Evolutionary conservation across 2,113 vertebrate species (phyloP).

Genomic region (Petaurus breviceps): DNA sequence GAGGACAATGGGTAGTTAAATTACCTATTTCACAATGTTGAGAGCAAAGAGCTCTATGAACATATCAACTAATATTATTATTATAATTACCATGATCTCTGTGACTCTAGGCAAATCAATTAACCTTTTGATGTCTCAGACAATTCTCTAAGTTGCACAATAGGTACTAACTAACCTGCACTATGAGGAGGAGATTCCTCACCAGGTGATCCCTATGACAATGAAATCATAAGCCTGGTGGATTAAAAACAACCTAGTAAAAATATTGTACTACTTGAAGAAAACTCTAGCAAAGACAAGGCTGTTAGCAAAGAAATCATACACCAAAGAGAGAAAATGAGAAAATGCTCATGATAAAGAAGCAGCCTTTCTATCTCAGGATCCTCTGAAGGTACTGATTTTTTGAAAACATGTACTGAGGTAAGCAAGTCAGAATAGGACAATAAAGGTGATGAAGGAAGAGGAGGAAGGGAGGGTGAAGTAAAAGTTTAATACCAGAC

Average conservation of each 20-base stretch:
- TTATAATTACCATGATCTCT: not conserved
- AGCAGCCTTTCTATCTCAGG: not conserved
- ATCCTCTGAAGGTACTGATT: slow-evolving; percentile 3
- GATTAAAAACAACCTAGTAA: not conserved
- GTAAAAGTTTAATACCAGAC: not conserved
- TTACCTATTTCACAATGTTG: not conserved
- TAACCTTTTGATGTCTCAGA: not conserved
- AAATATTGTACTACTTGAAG: not conserved
- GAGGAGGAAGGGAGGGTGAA: not conserved
- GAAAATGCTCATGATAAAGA: not conserved
- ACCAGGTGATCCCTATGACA: not conserved
- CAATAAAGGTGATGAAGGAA: not conserved
- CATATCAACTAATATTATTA: not conserved
- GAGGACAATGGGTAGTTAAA: not conserved
- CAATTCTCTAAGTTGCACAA: not conserved
- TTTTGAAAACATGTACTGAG: slow-evolving; percentile 4
- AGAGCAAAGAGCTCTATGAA: not conserved
- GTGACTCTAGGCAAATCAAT: not conserved
- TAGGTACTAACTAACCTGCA: not conserved
- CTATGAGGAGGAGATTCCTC: not conserved
- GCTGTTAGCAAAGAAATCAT: not conserved
- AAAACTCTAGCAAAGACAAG: not conserved
- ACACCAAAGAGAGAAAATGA: not conserved
- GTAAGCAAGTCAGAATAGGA: not conserved
- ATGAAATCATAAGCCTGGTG: not conserved